Conservation (phyloP, 2,888 invertebrate species). For the Calliphora vomitoria region DNA sequence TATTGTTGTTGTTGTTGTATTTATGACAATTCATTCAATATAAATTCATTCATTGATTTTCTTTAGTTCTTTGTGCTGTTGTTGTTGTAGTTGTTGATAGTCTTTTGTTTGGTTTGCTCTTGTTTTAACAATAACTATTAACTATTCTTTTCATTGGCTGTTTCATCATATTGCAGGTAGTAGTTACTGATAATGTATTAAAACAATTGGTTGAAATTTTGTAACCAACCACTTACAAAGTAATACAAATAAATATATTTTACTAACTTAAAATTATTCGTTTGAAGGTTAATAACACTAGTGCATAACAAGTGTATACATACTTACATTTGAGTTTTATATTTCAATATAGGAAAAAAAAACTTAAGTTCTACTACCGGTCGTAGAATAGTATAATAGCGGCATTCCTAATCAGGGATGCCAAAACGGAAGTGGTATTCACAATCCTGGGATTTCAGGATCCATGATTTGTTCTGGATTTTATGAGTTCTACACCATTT, state of each 20-base stretch:
- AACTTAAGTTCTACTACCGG: too few species aligned
- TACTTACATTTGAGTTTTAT: too few species aligned
- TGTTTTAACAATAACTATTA: conserved; percentile 21
- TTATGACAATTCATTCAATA: conserved; percentile 38
- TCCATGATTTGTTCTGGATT: too few species aligned
- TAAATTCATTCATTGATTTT: conserved; percentile 56
- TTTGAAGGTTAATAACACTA: neutral
- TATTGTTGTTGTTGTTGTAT: neutral
- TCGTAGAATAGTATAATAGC: too few species aligned
- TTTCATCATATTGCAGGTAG: conserved; percentile 7
- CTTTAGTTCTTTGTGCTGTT: neutral
- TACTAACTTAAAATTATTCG: neutral
- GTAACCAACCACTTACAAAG: neutral
- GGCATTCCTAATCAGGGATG: too few species aligned
- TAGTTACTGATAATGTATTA: neutral
- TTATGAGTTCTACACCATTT: too few species aligned
- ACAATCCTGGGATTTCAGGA: too few species aligned
- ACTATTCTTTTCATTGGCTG: conserved; percentile 30
- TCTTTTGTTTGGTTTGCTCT: conserved; percentile 35
- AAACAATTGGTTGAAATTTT: conserved; percentile 17
- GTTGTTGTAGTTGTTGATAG: conserved; percentile 12
- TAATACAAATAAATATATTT: neutral
- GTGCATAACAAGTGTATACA: too few species aligned
- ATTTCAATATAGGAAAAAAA: too few species aligned
- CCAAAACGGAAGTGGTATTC: too few species aligned